phyloP scores from a whole-genome alignment of 2,113 vertebrate species.

The Symphodus melops region DNA sequence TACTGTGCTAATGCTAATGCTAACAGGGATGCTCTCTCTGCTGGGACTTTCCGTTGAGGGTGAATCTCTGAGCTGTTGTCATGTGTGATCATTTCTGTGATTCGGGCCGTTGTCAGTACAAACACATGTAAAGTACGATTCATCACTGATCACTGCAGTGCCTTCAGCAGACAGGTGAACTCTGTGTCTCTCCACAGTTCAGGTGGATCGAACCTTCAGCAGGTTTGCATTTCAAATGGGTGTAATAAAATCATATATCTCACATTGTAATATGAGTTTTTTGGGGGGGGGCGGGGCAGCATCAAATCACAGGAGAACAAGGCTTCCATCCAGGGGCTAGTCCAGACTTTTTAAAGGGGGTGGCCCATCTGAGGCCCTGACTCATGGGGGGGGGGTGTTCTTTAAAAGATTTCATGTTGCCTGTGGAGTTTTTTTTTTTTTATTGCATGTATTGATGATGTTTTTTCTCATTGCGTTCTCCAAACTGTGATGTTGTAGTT shows the following conservation, averaged over 20 bases:
- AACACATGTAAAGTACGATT: neutral
- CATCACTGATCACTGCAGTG: constrained; percentile 40
- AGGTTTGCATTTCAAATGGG: constrained; percentile 11
- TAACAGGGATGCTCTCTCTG: neutral
- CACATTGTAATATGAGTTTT: constrained; percentile 4
- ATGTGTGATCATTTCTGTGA: neutral
- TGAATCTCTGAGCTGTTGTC: neutral
- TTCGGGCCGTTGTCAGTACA: neutral
- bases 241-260: neutral
- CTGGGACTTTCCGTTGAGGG: neutral
- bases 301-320: neutral
- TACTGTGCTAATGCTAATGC: constrained; percentile 20
- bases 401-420: neutral
- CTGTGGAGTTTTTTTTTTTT: constrained; percentile 3
- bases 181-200: neutral
- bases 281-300: neutral
- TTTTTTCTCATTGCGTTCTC: neutral
- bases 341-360: too few relatives aligned
- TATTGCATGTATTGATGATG: neutral
- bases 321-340: too few relatives aligned
- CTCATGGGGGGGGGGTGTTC: neutral
- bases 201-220: neutral
- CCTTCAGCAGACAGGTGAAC: constrained; percentile 27
- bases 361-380: too few relatives aligned
- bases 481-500: neutral